Evolutionary conservation across 2,113 vertebrate species (phyloP).

Genomic region (Vimba vimba): DNA sequence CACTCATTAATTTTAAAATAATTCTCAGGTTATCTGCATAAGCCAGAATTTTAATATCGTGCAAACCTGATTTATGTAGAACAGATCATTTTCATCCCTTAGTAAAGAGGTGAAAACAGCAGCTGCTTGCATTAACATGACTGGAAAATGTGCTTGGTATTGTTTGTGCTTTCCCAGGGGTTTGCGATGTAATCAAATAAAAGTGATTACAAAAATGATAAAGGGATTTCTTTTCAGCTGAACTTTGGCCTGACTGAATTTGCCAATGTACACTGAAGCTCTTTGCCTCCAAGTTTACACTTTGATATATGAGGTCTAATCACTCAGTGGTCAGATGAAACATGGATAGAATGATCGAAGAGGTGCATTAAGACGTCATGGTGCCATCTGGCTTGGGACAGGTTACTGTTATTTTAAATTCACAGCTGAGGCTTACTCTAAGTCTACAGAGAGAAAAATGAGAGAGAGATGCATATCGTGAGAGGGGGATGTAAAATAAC

Average conservation of each 20-base stretch:
- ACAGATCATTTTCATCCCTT: background rate
- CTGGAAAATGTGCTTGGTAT: background rate
- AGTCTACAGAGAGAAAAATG: background rate
- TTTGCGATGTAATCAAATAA: constrained; percentile 7
- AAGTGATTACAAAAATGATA: background rate
- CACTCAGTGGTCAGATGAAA: background rate
- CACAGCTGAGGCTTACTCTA: background rate
- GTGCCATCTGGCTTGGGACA: background rate
- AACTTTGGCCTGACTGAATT: constrained; percentile 2
- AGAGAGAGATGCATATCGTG: background rate
- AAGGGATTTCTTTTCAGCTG: background rate
- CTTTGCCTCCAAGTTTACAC: background rate
- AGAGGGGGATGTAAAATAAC: background rate
- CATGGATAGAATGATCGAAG: background rate
- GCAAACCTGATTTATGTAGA: background rate
- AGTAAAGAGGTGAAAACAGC: background rate
- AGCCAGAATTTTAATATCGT: background rate
- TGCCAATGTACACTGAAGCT: background rate
- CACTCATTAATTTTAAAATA: background rate
- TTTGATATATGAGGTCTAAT: constrained; percentile 7
- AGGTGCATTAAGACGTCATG: background rate
- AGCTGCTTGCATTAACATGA: background rate
- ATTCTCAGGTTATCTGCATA: background rate
- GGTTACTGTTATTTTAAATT: background rate
- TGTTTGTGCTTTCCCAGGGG: background rate